Evolutionary conservation across 2,888 invertebrate genomes (phyloP).

Genomic region (Sphaerophoria rueppellii): DNA sequence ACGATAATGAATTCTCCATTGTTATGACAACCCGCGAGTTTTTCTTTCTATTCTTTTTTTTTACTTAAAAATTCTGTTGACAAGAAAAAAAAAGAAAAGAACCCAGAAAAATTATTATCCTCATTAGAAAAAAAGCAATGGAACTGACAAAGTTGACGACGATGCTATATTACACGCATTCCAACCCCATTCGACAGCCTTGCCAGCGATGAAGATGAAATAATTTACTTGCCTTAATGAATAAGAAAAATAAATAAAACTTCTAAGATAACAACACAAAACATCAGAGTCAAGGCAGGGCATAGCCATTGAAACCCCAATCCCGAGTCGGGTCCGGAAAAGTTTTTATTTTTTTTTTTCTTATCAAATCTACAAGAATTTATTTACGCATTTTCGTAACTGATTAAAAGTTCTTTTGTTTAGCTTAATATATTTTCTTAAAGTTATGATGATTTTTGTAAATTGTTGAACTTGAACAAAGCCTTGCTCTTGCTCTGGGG

Average conservation of each 20-base stretch:
- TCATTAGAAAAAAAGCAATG: constrained; percentile 54
- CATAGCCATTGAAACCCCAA: background rate
- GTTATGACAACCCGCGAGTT: constrained; percentile 23
- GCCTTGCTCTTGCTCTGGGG: background rate
- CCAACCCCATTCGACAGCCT: background rate
- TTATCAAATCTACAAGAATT: background rate
- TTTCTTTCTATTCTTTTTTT: background rate
- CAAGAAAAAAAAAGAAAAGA: constrained; percentile 32
- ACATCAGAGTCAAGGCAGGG: background rate
- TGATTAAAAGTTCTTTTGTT: background rate
- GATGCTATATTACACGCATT: background rate
- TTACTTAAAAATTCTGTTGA: constrained; percentile 32
- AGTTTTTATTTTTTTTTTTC: constrained; percentile 1
- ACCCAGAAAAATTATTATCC: constrained; percentile 50
- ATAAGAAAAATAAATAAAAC: constrained; percentile 6
- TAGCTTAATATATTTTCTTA: background rate
- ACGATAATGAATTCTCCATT: constrained; percentile 52
- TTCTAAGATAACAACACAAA: constrained; percentile 4
- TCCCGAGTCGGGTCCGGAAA: background rate
- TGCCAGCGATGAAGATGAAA: background rate
- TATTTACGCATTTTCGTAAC: constrained; percentile 2
- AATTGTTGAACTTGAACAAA: constrained; percentile 36
- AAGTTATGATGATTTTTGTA: background rate
- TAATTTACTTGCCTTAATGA: background rate
- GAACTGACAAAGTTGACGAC: constrained; percentile 31